Conservation (phyloP, 2,113 vertebrate genomes). For the Phalacrocorax aristotelis region DNA sequence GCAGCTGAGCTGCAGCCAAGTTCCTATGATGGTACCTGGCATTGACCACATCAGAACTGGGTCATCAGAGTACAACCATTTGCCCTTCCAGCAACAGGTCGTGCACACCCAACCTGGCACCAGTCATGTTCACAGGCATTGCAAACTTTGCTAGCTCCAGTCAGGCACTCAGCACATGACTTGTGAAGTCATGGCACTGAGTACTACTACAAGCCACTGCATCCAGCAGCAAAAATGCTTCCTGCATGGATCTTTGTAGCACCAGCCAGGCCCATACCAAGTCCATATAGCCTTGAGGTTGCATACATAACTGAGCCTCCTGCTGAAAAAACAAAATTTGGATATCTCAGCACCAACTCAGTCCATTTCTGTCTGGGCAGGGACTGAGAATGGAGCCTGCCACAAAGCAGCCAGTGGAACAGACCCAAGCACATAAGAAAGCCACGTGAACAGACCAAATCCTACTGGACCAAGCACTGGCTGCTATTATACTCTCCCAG, state of each 20-base stretch:
- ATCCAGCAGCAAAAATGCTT: background rate
- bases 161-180: background rate
- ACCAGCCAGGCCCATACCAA: background rate
- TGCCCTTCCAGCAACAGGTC: background rate
- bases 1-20: background rate
- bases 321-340: background rate
- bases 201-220: background rate
- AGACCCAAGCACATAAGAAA: background rate
- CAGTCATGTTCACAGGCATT: accelerated
- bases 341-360: background rate
- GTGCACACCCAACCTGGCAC: background rate
- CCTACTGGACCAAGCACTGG: background rate
- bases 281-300: background rate
- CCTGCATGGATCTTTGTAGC: background rate
- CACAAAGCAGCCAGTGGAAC: background rate
- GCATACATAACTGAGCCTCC: background rate
- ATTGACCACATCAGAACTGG: background rate
- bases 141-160: background rate
- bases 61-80: background rate
- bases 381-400: background rate
- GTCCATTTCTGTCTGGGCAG: background rate
- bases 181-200: background rate
- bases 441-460: background rate
- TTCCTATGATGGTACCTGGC: background rate
- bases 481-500: background rate